Conservation (phyloP, 2,888 invertebrate species). For the Meghimatium bilineatum region DNA sequence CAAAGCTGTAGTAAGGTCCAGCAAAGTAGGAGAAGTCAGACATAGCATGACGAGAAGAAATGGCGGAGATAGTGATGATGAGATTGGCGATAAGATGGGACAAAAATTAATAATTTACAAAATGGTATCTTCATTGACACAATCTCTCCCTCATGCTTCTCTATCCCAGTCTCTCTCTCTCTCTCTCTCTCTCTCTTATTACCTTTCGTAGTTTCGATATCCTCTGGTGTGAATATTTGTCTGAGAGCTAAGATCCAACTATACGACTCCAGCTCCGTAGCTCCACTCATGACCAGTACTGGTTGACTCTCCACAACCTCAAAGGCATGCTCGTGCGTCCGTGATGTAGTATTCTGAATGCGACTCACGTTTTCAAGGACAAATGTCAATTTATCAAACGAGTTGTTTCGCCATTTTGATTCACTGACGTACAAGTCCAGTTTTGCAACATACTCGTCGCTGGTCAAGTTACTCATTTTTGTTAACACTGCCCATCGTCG, state of each 20-base stretch:
- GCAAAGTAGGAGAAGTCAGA: no score
- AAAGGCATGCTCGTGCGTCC: constrained; percentile 66
- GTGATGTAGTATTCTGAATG: constrained; percentile 61
- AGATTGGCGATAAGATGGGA: no score
- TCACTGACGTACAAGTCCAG: constrained; percentile 64
- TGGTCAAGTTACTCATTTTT: constrained; percentile 64
- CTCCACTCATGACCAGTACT: constrained; percentile 62
- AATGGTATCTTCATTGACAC: no score
- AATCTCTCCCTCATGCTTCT: no score
- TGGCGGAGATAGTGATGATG: no score
- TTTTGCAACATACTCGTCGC: constrained; percentile 60
- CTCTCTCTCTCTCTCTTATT: no score
- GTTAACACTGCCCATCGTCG: constrained; percentile 66
- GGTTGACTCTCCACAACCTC: constrained; percentile 64
- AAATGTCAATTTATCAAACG: constrained; percentile 62
- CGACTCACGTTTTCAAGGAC: constrained; percentile 64
- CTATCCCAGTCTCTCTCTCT: no score
- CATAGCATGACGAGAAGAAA: no score
- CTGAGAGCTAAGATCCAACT: constrained; percentile 63
- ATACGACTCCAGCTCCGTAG: constrained; percentile 59
- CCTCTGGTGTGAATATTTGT: constrained; percentile 64
- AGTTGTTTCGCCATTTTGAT: constrained; percentile 52
- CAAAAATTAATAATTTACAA: no score
- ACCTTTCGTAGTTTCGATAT: constrained; percentile 53
- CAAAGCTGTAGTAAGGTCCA: no score